A percentile compares a stretch with the other conserved stretches of the same genome.
Evolutionary conservation across 2,888 invertebrate species (phyloP).

Genomic region (Drosophila ezoana): DNA sequence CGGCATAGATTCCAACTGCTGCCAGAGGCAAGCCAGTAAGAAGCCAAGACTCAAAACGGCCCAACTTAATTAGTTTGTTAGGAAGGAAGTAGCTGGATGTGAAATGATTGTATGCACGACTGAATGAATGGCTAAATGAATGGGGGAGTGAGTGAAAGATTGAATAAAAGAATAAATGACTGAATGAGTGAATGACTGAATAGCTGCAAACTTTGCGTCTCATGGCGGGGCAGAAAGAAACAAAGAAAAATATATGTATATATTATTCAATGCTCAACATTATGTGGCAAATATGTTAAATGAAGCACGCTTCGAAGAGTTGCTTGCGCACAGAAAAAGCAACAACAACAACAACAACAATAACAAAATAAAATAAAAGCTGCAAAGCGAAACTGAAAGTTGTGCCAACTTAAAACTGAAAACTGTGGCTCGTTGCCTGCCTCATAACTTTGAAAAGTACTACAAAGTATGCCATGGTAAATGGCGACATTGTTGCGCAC

Average conservation of each 20-base stretch:
- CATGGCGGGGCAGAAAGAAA: constrained; percentile 5
- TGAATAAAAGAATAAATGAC: too few relatives aligned
- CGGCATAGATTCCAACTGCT: constrained; percentile 42
- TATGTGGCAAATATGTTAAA: constrained; percentile 26
- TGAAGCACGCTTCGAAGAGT: constrained; percentile 5
- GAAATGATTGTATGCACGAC: constrained; percentile 37
- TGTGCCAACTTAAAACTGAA: constrained; percentile 6
- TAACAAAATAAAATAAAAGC: constrained; percentile 8
- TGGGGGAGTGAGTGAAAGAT: constrained; percentile 8
- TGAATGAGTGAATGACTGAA: background rate
- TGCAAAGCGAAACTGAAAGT: constrained; percentile 9
- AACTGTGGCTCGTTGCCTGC: constrained; percentile 16
- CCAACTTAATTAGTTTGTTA: constrained; percentile 64
- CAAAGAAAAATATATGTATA: constrained; percentile 7
- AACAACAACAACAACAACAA: background rate
- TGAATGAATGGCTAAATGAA: constrained; percentile 26
- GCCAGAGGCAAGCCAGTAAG: constrained; percentile 20
- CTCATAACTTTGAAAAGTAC: constrained; percentile 67
- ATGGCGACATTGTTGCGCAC: constrained; percentile 72
- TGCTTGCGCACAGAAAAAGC: constrained; percentile 3
- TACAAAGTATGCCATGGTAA: constrained; percentile 75
- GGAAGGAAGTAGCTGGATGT: constrained; percentile 50
- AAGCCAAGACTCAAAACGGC: constrained; percentile 40
- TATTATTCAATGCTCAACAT: constrained; percentile 26
- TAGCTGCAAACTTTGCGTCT: constrained; percentile 1